phyloP scores from a whole-genome alignment of 2,113 vertebrate species.

The Colinus virginianus region DNA sequence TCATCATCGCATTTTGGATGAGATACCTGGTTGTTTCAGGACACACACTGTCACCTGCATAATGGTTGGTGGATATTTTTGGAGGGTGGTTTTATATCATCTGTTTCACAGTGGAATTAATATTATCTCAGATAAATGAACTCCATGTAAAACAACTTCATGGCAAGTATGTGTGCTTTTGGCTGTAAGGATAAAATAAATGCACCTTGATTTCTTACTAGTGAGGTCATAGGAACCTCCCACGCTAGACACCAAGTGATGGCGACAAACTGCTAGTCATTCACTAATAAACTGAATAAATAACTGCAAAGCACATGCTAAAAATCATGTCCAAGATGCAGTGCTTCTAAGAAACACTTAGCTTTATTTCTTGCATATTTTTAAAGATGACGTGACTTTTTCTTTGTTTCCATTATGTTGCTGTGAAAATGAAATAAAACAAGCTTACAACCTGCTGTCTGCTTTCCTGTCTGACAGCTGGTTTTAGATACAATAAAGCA shows the following conservation, averaged over 20 bases:
- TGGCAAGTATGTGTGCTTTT: neutral
- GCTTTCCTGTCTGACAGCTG: constrained; percentile 6
- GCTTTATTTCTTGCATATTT: neutral
- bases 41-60: neutral
- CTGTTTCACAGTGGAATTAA: fast-evolving
- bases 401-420: neutral
- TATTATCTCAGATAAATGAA: neutral
- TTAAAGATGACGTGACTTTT: constrained; percentile 24
- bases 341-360: constrained; percentile 29
- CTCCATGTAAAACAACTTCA: neutral
- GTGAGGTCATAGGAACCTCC: neutral
- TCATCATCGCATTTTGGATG: neutral
- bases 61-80: neutral
- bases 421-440: constrained; percentile 31
- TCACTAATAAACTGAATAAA: neutral
- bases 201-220: neutral
- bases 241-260: neutral
- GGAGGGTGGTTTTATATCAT: neutral
- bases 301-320: neutral
- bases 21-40: neutral
- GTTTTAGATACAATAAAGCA: constrained; percentile 12
- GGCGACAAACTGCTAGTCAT: neutral
- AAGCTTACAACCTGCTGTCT: neutral
- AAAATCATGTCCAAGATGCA: neutral
- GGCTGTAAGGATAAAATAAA: neutral